Evolutionary conservation across 2,113 vertebrate genomes (phyloP).

Genomic region (Greenwoodochromis staneri): DNA sequence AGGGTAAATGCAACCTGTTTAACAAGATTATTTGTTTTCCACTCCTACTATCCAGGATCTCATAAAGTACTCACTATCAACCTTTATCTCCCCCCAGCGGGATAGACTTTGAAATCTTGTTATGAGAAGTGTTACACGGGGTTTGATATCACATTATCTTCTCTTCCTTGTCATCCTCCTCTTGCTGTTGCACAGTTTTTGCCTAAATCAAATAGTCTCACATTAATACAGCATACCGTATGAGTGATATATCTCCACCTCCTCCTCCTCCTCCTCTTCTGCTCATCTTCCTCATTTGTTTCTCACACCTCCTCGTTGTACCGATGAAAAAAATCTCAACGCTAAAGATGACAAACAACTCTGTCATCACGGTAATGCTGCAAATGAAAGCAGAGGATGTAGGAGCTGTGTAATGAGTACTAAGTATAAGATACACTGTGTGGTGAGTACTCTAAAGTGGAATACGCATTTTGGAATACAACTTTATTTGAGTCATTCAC

Average conservation of each 20-base stretch:
- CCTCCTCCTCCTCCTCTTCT: conserved; percentile 10
- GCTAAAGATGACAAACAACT: conserved; percentile 52
- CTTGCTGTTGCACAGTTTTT: neutral
- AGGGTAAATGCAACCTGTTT: neutral
- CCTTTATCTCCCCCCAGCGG: neutral
- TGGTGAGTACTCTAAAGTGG: neutral
- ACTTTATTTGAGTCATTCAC: neutral
- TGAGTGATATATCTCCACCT: neutral
- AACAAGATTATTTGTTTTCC: neutral
- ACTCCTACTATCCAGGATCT: neutral
- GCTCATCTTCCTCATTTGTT: conserved; percentile 21
- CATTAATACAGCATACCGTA: neutral
- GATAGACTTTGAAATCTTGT: neutral
- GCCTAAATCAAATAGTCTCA: neutral
- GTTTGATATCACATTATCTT: neutral
- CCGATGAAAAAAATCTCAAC: conserved; percentile 23
- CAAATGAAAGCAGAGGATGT: conserved; percentile 7
- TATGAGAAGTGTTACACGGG: neutral
- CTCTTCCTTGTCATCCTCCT: neutral
- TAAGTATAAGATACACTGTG: neutral
- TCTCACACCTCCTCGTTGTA: conserved; percentile 46
- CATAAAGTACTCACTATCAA: neutral
- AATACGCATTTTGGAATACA: neutral
- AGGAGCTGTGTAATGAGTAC: neutral
- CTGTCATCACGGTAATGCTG: conserved; percentile 36